phyloP scores from a whole-genome alignment of 2,113 vertebrate species.

The Oreotrochilus melanogaster region DNA sequence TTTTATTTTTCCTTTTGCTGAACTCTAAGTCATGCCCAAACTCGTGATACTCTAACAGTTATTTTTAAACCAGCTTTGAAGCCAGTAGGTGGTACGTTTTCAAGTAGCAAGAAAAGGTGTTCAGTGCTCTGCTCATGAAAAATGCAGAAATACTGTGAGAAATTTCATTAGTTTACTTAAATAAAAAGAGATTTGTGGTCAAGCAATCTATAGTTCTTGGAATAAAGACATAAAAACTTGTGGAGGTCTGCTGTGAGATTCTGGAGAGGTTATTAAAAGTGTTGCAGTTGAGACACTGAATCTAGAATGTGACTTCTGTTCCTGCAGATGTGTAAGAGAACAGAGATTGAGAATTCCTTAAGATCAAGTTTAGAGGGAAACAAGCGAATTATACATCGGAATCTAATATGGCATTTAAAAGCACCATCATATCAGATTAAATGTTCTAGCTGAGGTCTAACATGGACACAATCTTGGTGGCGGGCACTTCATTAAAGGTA shows the following conservation, averaged over 20 bases:
- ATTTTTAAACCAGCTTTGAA: conserved; percentile 56
- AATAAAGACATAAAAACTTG: not conserved
- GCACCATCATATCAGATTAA: not conserved
- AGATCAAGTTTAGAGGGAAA: not conserved
- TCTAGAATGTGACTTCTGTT: not conserved
- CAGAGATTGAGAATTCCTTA: not conserved
- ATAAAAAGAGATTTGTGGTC: not conserved
- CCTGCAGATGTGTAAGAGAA: not conserved
- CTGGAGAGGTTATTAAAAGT: not conserved
- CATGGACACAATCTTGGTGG: not conserved
- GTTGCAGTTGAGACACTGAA: not conserved
- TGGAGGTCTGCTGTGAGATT: rapidly evolving
- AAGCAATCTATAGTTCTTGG: not conserved
- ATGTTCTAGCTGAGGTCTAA: not conserved
- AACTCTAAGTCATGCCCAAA: conserved; percentile 61
- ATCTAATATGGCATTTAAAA: not conserved
- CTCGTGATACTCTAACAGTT: conserved; percentile 36
- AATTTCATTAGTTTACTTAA: conserved; percentile 4
- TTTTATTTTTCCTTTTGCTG: conserved; percentile 34
- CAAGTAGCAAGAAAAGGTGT: conserved; percentile 37
- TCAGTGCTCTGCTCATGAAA: not conserved
- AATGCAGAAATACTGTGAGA: not conserved
- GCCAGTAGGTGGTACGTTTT: conserved; percentile 53
- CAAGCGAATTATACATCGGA: not conserved
- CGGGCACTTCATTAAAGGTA: not conserved